A percentile compares a stretch with the other conserved stretches of the same genome.
Evolutionary conservation across 2,888 invertebrate genomes (phyloP).

Genomic region (Xanthia icteritia): DNA sequence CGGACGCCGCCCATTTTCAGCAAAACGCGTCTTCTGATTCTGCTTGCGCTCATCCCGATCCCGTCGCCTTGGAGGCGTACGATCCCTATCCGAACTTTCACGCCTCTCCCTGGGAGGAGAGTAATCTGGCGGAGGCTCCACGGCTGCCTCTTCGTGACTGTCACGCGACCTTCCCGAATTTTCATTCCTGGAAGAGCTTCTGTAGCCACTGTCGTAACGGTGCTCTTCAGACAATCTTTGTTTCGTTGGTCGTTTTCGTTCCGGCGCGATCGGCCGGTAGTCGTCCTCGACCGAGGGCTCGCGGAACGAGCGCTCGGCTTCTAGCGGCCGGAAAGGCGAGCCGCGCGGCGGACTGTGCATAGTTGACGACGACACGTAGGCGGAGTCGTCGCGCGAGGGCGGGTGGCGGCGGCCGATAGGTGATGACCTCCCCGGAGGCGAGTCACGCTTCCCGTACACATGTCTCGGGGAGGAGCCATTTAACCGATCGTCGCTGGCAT

Average conservation of each 20-base stretch:
- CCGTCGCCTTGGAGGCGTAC: slow-evolving; percentile 86
- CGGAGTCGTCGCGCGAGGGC: slow-evolving; percentile 90
- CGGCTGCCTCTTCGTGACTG: slow-evolving; percentile 87
- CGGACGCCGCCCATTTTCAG: slow-evolving; percentile 83
- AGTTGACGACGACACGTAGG: slow-evolving; percentile 90
- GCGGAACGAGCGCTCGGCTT: slow-evolving; percentile 85
- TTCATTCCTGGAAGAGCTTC: slow-evolving; percentile 90
- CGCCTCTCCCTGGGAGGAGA: slow-evolving; percentile 91
- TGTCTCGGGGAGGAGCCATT: slow-evolving; percentile 85
- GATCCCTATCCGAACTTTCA: slow-evolving; percentile 84
- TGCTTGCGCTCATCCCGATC: slow-evolving; percentile 90
- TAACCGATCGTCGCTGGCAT: slow-evolving; percentile 83
- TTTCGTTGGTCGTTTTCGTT: slow-evolving; percentile 91
- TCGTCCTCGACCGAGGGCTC: slow-evolving; percentile 89
- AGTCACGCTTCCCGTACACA: slow-evolving; percentile 85
- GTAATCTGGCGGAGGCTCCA: slow-evolving; percentile 93
- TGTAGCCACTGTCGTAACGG: slow-evolving; percentile 90
- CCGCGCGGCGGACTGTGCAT: slow-evolving; percentile 90
- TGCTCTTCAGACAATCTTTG: slow-evolving; percentile 88
- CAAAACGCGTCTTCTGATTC: slow-evolving; percentile 94
- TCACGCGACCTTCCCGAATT: slow-evolving; percentile 88
- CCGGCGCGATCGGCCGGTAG: slow-evolving; percentile 91
- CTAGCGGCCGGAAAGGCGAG: slow-evolving; percentile 87
- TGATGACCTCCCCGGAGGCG: slow-evolving; percentile 85
- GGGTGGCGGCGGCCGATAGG: slow-evolving; percentile 86